Percentiles rank a stretch among this genome's conserved stretches.
phyloP scores from a whole-genome alignment of 1,140 invertebrate species.

The Diachasma alloeum region DNA sequence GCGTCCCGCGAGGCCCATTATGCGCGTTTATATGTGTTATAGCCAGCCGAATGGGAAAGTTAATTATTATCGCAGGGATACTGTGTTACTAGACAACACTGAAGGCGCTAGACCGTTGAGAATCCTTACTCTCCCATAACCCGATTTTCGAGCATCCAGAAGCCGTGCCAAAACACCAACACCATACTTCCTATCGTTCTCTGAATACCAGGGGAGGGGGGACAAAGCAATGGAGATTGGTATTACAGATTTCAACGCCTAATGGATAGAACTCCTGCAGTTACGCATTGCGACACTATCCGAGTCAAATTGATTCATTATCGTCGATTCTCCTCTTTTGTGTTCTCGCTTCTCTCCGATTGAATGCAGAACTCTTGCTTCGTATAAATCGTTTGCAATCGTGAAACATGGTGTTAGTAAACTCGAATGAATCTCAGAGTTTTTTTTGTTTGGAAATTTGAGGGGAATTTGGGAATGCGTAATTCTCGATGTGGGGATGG shows the following conservation, averaged over 20 bases:
- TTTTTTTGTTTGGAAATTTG: not conserved
- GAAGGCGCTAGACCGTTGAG: constrained; percentile 14
- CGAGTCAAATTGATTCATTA: constrained; percentile 2
- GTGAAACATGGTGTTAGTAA: not conserved
- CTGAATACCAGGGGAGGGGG: not conserved
- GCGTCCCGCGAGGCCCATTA: not conserved
- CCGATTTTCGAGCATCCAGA: constrained; percentile 14
- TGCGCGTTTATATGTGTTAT: constrained; percentile 7
- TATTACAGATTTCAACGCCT: constrained; percentile 6
- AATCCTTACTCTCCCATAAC: constrained; percentile 25
- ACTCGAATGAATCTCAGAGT: not conserved
- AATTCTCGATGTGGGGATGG: no score
- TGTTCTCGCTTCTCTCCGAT: not conserved
- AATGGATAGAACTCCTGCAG: constrained; percentile 5
- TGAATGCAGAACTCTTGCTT: not conserved
- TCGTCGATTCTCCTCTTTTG: not conserved
- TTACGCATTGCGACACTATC: constrained; percentile 2
- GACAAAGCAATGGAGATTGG: not conserved
- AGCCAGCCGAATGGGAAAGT: constrained; percentile 39
- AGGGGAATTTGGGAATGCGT: not conserved
- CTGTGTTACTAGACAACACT: constrained; percentile 3
- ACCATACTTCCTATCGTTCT: not conserved
- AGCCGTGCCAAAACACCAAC: not conserved
- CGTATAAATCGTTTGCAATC: not conserved
- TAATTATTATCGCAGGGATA: constrained; percentile 46